These are phyloP conservation scores for Sarcophaga bullata DNA, from an alignment of 1,140 invertebrate species.

Conservation along the genomic window DNA sequence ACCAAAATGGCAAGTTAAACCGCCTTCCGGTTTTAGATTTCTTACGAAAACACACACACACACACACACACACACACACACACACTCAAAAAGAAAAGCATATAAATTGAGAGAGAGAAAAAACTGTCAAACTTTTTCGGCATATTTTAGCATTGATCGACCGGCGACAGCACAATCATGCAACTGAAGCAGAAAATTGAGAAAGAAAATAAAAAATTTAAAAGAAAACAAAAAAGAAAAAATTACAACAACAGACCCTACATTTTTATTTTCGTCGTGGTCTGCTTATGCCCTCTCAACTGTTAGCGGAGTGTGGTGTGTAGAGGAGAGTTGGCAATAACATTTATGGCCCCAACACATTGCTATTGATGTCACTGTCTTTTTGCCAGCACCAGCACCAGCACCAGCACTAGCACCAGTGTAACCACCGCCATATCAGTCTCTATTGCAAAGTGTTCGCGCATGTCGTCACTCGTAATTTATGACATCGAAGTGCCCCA, in stretches of 20 bases:
- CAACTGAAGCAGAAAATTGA: constrained; percentile 10
- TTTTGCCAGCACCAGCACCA: not conserved
- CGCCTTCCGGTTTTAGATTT: constrained; percentile 11
- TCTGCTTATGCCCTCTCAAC: not conserved
- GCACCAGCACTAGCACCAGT: not conserved
- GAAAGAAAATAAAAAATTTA: not conserved
- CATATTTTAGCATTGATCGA: not conserved
- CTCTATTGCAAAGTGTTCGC: constrained; percentile 1
- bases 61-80: too few relatives aligned
- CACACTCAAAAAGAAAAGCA: too few relatives aligned
- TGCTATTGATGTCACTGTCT: not conserved
- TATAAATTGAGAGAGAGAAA: not conserved
- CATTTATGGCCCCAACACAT: not conserved
- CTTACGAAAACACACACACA: too few relatives aligned
- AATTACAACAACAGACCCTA: not conserved
- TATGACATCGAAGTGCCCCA: not conserved
- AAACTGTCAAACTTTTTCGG: not conserved
- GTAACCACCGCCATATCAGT: not conserved
- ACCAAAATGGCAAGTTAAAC: not conserved
- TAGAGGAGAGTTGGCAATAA: not conserved
- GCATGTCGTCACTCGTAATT: constrained; percentile 20
- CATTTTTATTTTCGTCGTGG: not conserved
- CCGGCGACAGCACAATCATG: constrained; percentile 1
- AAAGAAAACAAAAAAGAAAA: not conserved
- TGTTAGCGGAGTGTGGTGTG: not conserved